Evolutionary conservation across 2,797 vertebrate species (phyloP), one percentile per base, ranked within the genome.

Genomic region (Parauchenoglanis punctatus): DNA sequence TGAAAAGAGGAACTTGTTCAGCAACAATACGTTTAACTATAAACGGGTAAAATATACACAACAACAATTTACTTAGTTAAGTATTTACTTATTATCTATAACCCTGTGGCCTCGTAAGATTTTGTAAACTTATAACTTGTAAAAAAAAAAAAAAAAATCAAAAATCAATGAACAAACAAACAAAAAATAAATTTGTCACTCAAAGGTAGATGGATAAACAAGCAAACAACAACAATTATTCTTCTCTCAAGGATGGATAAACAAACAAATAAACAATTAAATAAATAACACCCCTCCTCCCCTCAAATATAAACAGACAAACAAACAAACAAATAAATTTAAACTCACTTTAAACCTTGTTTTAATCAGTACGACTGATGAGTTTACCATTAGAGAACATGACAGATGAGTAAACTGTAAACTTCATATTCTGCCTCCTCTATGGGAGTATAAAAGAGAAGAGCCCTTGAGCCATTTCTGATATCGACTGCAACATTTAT

Each of bases 401-500:
- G 54, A 6, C 76, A 58, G 52, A 77, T 7, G 54, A 58, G 54
- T 58, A 80, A 58, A 35, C 10, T 12, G 52, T 78, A 23, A 77
- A 31, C 25, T n/a, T 52, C 18, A 31, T 54, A 12, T 82, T 85
- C 61, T 70, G 17, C 25, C 20, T 73, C 46, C 59, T 40, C 35
- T 3, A 8, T 11, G 2, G 35, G 4, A 4, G 4, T 54, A 40
- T 35, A 77, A 84, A 28, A 86, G 4, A 86, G 54, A 87, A 82
- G 58, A 88, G 25, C 63, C 67, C 59, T 76, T 8, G 59, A 87
- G 84, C 11, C 89, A 59, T 67, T 59, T 35, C 72, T 84, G 49
- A 91, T 86, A 86, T 12, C 40, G 58, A 86, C 4, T 78, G 72
- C 31, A 68, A 61, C 61, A 76, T 91, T 91, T 89, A 88, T 90